phyloP scores from a whole-genome alignment of 2,113 vertebrate genomes.

The Oreochromis niloticus region DNA sequence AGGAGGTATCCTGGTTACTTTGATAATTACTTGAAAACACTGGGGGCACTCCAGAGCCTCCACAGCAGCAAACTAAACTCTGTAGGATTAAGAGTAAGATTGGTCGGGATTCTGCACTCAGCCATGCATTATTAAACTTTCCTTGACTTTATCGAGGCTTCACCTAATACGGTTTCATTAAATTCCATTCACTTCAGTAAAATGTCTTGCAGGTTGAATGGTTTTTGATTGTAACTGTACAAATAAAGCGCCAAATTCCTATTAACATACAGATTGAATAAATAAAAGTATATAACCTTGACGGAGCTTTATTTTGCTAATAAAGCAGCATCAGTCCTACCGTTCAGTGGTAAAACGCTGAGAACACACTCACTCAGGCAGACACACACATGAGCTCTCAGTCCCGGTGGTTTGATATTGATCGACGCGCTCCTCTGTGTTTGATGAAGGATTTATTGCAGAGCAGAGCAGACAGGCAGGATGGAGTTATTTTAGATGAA shows the following conservation, averaged over 20 bases:
- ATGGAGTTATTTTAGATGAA: conserved; percentile 46
- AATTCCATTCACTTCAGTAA: not conserved
- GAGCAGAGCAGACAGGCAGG: conserved; percentile 17
- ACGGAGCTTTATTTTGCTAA: not conserved
- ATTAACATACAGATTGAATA: not conserved
- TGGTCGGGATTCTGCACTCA: not conserved
- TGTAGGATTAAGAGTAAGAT: not conserved
- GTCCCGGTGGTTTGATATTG: conserved; percentile 24
- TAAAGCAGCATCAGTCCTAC: not conserved
- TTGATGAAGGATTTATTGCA: conserved; percentile 42
- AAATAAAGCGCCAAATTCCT: not conserved
- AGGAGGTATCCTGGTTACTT: not conserved
- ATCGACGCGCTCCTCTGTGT: conserved; percentile 20
- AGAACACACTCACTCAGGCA: not conserved
- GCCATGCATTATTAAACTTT: not conserved
- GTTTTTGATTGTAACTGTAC: not conserved
- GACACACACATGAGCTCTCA: not conserved
- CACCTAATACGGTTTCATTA: not conserved
- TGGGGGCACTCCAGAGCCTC: not conserved
- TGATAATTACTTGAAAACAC: not conserved
- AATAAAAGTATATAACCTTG: not conserved
- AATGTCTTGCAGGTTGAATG: not conserved
- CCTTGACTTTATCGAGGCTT: not conserved
- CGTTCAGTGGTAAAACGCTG: not conserved
- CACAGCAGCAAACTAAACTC: not conserved